Conservation (phyloP, 2,797 vertebrate genomes). For the Melanotaenia nigrans region DNA sequence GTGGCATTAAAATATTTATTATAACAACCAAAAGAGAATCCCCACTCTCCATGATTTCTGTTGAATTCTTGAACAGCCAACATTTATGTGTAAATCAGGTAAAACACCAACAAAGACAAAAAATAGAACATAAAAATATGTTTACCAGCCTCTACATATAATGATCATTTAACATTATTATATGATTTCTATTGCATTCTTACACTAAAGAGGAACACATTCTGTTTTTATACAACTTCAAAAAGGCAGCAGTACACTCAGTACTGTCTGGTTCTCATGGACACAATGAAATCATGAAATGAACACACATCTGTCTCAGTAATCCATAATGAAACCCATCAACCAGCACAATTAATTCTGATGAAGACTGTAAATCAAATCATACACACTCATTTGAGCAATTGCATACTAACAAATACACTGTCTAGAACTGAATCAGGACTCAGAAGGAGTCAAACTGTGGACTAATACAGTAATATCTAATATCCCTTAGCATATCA, state of each 20-base stretch:
- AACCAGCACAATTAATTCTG: background rate
- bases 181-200: background rate
- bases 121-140: background rate
- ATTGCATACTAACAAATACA: background rate
- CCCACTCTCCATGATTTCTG: conserved; percentile 15
- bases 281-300: conserved; percentile 9
- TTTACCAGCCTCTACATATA: background rate
- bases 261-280: conserved; percentile 15
- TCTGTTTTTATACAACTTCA: background rate
- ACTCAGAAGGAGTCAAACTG: conserved; percentile 4
- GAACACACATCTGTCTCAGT: conserved; percentile 11
- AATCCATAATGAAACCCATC: conserved; percentile 12
- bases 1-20: conserved; percentile 45
- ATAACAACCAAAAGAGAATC: conserved; percentile 1
- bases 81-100: background rate
- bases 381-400: conserved; percentile 10
- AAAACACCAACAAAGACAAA: background rate
- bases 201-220: too few relatives aligned
- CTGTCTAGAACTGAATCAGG: background rate
- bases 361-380: conserved; percentile 9
- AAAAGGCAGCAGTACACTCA: background rate
- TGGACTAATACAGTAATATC: conserved; percentile 2
- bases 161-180: background rate
- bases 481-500: conserved; percentile 11
- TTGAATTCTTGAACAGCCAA: conserved; percentile 24